These are phyloP conservation scores for Potamarius usumacintae DNA, from an alignment of 2,113 vertebrate species.

Conservation along the genomic window DNA sequence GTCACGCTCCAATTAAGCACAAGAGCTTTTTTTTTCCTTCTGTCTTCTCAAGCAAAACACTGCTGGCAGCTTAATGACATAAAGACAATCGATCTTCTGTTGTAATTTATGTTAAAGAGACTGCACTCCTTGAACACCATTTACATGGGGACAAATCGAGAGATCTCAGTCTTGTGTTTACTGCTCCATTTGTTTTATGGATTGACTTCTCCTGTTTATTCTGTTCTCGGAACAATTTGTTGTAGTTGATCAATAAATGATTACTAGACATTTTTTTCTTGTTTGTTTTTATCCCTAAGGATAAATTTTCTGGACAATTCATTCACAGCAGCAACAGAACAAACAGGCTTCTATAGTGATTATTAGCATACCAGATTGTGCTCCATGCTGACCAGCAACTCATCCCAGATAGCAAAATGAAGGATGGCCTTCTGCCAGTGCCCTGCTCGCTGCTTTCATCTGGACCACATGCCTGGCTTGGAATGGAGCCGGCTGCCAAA, in stretches of 20 bases:
- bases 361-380: conserved; percentile 7
- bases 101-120: conserved; percentile 44
- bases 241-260: conserved; percentile 46
- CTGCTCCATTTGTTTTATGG: conserved; percentile 11
- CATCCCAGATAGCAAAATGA: background rate
- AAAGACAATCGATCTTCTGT: conserved; percentile 33
- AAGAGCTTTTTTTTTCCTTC: conserved; percentile 19
- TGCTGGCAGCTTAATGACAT: conserved; percentile 22
- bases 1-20: conserved; percentile 23
- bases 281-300: background rate
- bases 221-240: conserved; percentile 1
- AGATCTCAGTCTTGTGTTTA: background rate
- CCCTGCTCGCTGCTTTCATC: background rate
- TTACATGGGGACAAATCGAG: conserved; percentile 23
- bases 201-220: conserved; percentile 13
- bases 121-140: conserved; percentile 6
- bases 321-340: background rate
- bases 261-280: conserved; percentile 9
- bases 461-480: background rate
- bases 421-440: background rate
- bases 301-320: background rate
- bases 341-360: background rate
- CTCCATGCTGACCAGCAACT: conserved; percentile 2
- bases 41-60: conserved; percentile 7
- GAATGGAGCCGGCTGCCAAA: background rate